These are phyloP conservation scores for Drosophila colorata DNA, from an alignment of 2,888 invertebrate species.

Conservation along the genomic window DNA sequence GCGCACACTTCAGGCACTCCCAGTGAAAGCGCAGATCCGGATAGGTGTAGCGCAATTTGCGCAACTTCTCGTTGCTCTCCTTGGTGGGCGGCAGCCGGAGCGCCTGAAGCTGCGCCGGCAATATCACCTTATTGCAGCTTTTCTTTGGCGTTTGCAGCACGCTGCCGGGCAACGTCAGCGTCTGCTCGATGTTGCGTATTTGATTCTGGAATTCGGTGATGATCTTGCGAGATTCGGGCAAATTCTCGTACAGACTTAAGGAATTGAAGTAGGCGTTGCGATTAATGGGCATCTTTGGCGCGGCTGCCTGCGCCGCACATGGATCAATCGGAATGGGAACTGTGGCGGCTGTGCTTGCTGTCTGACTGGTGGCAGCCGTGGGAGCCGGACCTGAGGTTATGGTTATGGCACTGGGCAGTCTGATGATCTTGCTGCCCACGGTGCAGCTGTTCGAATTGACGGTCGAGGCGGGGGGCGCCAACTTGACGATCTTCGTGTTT, in stretches of 20 bases:
- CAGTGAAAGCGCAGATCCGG: constrained; percentile 63
- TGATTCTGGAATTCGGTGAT: constrained; percentile 72
- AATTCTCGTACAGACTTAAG: constrained; percentile 55
- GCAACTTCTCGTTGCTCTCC: constrained; percentile 16
- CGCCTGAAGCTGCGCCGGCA: constrained; percentile 16
- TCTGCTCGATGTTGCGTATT: constrained; percentile 65
- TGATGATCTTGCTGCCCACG: constrained; percentile 18
- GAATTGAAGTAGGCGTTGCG: constrained; percentile 50
- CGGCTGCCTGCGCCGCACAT: neutral
- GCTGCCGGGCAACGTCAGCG: constrained; percentile 56
- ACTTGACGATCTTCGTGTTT: constrained; percentile 59
- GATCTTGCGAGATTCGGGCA: constrained; percentile 75
- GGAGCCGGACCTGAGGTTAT: neutral
- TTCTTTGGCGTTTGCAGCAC: constrained; percentile 47
- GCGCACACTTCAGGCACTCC: constrained; percentile 70
- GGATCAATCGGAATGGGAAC: neutral
- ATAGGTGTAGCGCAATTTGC: constrained; percentile 47
- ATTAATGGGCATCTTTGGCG: neutral
- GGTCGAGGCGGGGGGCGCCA: constrained; percentile 17
- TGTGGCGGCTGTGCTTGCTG: no score
- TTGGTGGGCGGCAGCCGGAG: constrained; percentile 10
- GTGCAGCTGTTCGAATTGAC: constrained; percentile 16
- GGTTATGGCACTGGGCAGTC: constrained; percentile 16
- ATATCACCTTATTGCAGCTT: neutral
- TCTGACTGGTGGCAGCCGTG: neutral